These are phyloP conservation scores for Lepus timidus DNA, from an alignment of 2,113 vertebrate species.

Conservation along the genomic window DNA sequence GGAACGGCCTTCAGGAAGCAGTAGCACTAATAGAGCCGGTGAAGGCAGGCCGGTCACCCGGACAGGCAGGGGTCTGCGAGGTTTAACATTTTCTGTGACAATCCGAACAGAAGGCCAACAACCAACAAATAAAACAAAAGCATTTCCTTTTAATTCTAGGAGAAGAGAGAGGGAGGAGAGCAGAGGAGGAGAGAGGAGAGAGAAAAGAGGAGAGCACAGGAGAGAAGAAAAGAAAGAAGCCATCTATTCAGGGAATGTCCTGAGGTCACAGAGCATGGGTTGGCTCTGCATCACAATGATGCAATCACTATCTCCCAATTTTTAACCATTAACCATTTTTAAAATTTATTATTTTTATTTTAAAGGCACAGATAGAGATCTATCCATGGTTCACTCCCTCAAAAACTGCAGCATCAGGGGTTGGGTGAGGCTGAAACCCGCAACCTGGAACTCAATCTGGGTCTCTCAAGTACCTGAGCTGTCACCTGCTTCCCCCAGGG, in stretches of 20 bases:
- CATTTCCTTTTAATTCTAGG: background rate
- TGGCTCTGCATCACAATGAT: background rate
- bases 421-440: too few species aligned
- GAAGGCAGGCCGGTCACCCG: background rate
- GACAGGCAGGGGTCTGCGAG: background rate
- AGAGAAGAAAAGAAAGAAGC: too few species aligned
- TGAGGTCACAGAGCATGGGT: rapidly evolving
- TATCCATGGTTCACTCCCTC: too few species aligned
- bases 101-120: background rate
- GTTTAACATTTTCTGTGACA: background rate
- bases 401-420: too few species aligned
- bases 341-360: too few species aligned
- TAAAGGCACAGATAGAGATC: too few species aligned
- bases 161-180: background rate
- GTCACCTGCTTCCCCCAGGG: too few species aligned
- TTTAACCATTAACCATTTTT: too few species aligned
- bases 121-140: background rate
- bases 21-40: background rate
- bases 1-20: background rate
- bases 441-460: too few species aligned
- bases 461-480: too few species aligned
- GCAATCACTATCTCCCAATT: background rate
- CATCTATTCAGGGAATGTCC: background rate
- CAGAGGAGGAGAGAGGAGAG: background rate
- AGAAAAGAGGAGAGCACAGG: background rate